Base-by-base conservation (phyloP, 1,140 invertebrate species). In the Drosophila oshimai region DNA sequence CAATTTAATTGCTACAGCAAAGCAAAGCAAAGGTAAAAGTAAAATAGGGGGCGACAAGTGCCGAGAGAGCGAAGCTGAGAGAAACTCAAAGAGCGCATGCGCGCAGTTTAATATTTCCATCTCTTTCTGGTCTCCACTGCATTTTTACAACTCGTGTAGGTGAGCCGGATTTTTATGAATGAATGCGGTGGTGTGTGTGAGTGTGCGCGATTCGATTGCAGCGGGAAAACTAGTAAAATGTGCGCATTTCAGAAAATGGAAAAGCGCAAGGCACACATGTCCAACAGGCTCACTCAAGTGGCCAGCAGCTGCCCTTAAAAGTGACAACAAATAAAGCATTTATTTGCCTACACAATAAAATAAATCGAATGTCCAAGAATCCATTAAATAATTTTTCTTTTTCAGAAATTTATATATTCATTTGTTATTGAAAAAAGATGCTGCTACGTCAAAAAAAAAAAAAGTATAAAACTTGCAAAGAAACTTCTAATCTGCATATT, bases 121-220 rank as follows among this genome's bases (percentile, higher is more conserved):
- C 24, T 22, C 24, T 13, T 17, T 20, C 5, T 22, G 10, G 1
- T n/a, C 33, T 31, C 22, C 53, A 67, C 47, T 80, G 75, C 75
- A 87, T 69, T 86, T 80, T 86, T 86, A 86, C 81, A 77, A 86
- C 81, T 70, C 72, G 81, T 74, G 81, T 87, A 87, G 81, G 80
- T 76, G 80, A 86, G 80, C 80, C 80, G 80, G 81, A 84, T 84
- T 86, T 58, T 86, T 87, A 87, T 86, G 81, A 86, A 86, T 86
- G 81, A 86, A 77, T 58, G 55, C 58, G 7, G 42, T 55, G 17
- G 81, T 86, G 60, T 86, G 75, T 41, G 65, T 68, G 54, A 18
- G 13, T 10, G 26, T n/a, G 47, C 46, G 64, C 58, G 72, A 50
- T 62, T 42, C 50, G 49, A 54, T 44, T 31, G 64, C 31, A 55